Conservation (phyloP, 2,113 vertebrate genomes). For the Fulica atra region DNA sequence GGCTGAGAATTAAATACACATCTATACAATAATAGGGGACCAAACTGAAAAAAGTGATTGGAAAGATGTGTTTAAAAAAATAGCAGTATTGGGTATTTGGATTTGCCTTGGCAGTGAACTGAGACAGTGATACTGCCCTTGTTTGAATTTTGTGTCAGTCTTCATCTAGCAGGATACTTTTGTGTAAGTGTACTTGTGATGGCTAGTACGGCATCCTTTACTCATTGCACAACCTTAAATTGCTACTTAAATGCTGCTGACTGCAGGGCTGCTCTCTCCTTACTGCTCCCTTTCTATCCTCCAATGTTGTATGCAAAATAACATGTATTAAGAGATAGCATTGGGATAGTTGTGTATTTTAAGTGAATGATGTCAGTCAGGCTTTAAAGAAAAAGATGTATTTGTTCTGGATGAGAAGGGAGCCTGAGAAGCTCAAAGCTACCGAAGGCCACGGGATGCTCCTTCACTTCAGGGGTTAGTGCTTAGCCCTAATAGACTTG, state of each 20-base stretch:
- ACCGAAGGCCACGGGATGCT: not conserved
- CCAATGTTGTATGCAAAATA: not conserved
- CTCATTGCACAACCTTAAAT: not conserved
- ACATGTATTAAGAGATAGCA: not conserved
- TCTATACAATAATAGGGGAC: not conserved
- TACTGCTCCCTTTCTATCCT: not conserved
- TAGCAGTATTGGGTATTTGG: not conserved
- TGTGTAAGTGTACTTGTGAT: not conserved
- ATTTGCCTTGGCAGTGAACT: not conserved
- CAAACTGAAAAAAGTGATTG: not conserved
- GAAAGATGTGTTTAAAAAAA: not conserved
- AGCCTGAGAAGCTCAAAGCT: not conserved
- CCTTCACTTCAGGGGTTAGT: not conserved
- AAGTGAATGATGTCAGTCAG: conserved; percentile 24
- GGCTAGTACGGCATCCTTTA: not conserved
- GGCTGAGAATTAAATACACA: not conserved
- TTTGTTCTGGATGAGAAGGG: not conserved
- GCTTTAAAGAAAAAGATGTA: not conserved
- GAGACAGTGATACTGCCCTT: not conserved
- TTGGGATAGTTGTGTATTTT: conserved; percentile 21
- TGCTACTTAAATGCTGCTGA: not conserved
- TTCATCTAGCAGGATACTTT: not conserved
- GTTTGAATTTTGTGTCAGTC: not conserved
- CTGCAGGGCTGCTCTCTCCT: not conserved
- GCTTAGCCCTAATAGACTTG: not conserved